A percentile compares a stretch with the other conserved stretches of the same genome.
Conservation (phyloP, 2,888 invertebrate genomes). For the Clivina fossor region DNA sequence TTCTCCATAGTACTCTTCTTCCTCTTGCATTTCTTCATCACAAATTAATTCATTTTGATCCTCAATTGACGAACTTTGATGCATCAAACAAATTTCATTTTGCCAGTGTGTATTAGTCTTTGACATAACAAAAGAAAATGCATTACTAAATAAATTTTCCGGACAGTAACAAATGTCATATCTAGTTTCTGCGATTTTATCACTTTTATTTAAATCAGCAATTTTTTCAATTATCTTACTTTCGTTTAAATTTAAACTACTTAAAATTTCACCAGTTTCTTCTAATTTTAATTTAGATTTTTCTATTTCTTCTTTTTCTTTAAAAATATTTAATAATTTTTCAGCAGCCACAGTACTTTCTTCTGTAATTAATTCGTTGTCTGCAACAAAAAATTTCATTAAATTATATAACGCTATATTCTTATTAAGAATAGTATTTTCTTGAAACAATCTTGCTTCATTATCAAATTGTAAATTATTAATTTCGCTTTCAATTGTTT, state of each 20-base stretch:
- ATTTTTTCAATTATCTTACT: background rate
- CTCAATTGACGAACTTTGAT: slow-evolving; percentile 20
- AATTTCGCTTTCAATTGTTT: background rate
- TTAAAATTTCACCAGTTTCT: slow-evolving; percentile 11
- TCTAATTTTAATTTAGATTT: slow-evolving; percentile 14
- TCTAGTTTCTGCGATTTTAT: background rate
- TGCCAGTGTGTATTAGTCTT: slow-evolving; percentile 42
- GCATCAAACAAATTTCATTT: slow-evolving; percentile 35
- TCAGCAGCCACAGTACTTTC: slow-evolving; percentile 16
- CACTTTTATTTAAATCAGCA: background rate
- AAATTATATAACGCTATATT: slow-evolving; percentile 47
- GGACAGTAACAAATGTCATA: slow-evolving; percentile 32
- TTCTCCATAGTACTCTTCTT: slow-evolving; percentile 32
- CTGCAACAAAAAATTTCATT: slow-evolving; percentile 41
- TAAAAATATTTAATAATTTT: slow-evolving; percentile 25
- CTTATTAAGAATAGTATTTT: slow-evolving; percentile 39
- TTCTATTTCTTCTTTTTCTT: slow-evolving; percentile 17
- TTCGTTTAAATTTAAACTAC: background rate
- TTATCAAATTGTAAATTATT: slow-evolving; percentile 19
- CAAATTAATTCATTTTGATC: slow-evolving; percentile 15
- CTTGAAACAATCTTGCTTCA: slow-evolving; percentile 20
- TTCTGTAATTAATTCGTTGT: slow-evolving; percentile 26
- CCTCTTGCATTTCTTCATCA: slow-evolving; percentile 33
- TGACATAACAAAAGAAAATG: slow-evolving; percentile 44
- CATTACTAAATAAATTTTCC: slow-evolving; percentile 46